Base-by-base conservation (phyloP, 30 jellyfish, hydroid and myxozoan species). In the Hydractinia echinata region DNA sequence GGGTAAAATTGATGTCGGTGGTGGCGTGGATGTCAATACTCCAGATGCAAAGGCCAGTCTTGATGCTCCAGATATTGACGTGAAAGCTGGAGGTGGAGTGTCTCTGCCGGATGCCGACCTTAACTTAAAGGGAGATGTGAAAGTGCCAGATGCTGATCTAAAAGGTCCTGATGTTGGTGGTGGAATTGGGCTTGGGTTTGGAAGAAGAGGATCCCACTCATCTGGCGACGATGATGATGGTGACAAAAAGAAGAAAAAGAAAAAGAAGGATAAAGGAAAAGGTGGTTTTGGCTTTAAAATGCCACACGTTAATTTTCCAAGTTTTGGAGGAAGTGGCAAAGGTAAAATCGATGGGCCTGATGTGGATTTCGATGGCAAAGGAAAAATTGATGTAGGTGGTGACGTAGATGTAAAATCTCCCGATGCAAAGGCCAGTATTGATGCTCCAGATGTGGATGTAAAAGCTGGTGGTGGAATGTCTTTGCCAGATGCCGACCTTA, bases 11-110 rank as follows among this genome's bases (percentile, higher is more conserved):
- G 66, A 71, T 6, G 69, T 15, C 10, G 81, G 81, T 7, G 81
- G 60, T 0, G 81, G 81, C n/a, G 67, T 30, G n/a, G 81, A 71
- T 20, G 61, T 71, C 55, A 71, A 71, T 15, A 7, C 51, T 5
- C 81, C 81, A 5, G 81, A 71, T 50, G 81, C 81, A 7, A 4
- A 71, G 18, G 61, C 61, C 61, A 50, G 53, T 71, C 9, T 71
- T 4, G 61, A 77, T 55, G 82, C 79, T 16, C 85, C 85, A 77
- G 85, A 77, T 10, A 3, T 60, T 50, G 85, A 77, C 53, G 83
- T 77, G 53, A 56, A 77, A 19, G 85, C 69, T 9, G 66, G 66
- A 58, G 61, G 51, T 20, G 66, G 66, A 30, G 83, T 66, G 51
- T 66, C 51, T 50, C 51, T 20, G 11, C 83, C 83, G 30, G 79